Percentiles rank a stretch among this genome's conserved stretches.
Evolutionary conservation across 1,140 invertebrate species (phyloP).

Genomic region (Heliconius hewitsoni): DNA sequence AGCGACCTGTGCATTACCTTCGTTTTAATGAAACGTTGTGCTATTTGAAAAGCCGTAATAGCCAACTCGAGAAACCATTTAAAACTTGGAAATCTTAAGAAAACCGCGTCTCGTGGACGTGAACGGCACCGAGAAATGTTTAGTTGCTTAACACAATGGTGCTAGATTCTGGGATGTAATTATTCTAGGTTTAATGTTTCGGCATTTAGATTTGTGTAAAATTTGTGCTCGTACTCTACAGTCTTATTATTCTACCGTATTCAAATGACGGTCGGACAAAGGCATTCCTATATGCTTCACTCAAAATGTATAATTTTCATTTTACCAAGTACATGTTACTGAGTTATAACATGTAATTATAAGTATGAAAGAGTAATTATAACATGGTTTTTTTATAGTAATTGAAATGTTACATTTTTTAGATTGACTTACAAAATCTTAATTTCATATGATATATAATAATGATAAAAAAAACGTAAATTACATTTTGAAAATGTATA

Average conservation of each 20-base stretch:
- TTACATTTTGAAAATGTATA: too few relatives aligned
- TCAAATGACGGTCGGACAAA: neutral
- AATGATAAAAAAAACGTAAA: too few relatives aligned
- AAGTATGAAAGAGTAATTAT: neutral
- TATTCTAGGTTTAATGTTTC: neutral
- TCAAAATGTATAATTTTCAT: constrained; percentile 11
- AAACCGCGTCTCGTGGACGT: constrained; percentile 8
- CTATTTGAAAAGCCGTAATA: constrained; percentile 25
- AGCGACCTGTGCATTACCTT: constrained; percentile 25
- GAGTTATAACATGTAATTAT: neutral
- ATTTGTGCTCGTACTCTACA: neutral
- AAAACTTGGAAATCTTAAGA: constrained; percentile 18
- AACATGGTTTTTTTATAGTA: neutral
- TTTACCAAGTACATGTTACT: neutral
- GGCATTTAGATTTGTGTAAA: neutral
- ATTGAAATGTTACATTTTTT: neutral
- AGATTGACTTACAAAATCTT: neutral
- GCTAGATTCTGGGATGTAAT: constrained; percentile 1
- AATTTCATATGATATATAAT: neutral
- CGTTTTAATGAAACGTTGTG: constrained; percentile 29
- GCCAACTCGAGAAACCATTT: constrained; percentile 23
- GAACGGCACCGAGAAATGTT: constrained; percentile 4
- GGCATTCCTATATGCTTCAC: neutral
- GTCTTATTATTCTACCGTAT: neutral
- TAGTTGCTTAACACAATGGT: constrained; percentile 7